Evolutionary conservation across 1,140 invertebrate genomes (phyloP), one percentile per base, ranked within the genome.

Genomic region (Delia radicum): DNA sequence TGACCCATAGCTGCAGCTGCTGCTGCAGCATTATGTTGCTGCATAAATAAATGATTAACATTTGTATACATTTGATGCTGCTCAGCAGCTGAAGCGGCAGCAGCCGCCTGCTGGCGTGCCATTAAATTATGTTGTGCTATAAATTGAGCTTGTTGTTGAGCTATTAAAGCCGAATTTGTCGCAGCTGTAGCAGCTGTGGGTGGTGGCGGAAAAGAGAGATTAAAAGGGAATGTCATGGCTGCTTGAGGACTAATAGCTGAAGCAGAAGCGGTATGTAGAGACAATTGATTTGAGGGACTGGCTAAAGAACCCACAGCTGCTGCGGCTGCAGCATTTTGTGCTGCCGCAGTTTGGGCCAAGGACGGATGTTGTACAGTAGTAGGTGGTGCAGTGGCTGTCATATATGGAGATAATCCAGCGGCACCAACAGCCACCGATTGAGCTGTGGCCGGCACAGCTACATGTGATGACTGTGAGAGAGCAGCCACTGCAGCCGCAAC

Each of bases 121-220:
- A 86, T 21, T 27, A 86, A 71, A 79, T 78, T 86, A 75, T 86
- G 85, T 75, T 86, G 85, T 12, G 85, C 85, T 42, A 86, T 86
- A 24, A 81, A 85, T 79, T 86, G 85, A 1, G 85, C 85, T 77
- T 85, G 83, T 71, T 86, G 84, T 26, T 86, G 84, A 29, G 85
- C 85, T 28, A 86, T 65, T 27, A 84, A 67, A 0, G 81, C 82
- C 2, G 84, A 78, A 75, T 83, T 85, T 0, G 82, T 77, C 18
- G 75, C 78, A n/a, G 78, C 67, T 2, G 79, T 76, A 3, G 77
- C 42, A 8, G 78, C 67, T 29, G 67, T 26, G 29, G 73, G 75
- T 2, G 80, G 80, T 7, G 75, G 80, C 12, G 77, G 83, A 73
- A 78, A 76, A 2, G 76, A 75, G 2, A 82, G 76, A 73, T 80